These are phyloP conservation scores for Drosophila neonasuta DNA, from an alignment of 2,888 invertebrate species.

Conservation along the genomic window DNA sequence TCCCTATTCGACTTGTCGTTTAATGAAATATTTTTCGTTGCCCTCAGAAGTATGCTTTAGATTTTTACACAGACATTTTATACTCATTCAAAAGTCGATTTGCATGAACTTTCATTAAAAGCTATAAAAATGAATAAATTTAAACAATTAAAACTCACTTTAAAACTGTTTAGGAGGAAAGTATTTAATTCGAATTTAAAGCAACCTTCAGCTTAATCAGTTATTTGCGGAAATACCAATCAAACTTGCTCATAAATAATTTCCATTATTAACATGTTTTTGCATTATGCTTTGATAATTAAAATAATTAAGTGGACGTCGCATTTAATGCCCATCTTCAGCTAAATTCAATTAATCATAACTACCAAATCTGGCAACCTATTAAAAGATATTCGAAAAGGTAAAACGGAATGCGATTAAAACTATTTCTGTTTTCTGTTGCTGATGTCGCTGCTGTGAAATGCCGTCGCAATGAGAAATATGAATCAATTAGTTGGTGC, in stretches of 20 bases:
- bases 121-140: background rate
- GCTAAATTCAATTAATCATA: conserved; percentile 67
- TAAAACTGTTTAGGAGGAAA: background rate
- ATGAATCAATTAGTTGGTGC: conserved; percentile 72
- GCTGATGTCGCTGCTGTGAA: conserved; percentile 30
- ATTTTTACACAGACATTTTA: too few relatives aligned
- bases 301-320: conserved; percentile 26
- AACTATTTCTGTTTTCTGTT: conserved; percentile 12
- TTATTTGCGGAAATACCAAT: conserved; percentile 10
- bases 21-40: too few relatives aligned
- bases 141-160: background rate
- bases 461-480: conserved; percentile 54
- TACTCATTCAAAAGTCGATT: background rate
- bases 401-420: conserved; percentile 47
- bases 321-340: conserved; percentile 46
- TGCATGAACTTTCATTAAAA: background rate
- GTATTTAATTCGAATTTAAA: background rate
- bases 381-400: conserved; percentile 44
- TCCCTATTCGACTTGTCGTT: too few relatives aligned
- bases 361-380: conserved; percentile 57
- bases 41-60: too few relatives aligned
- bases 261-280: conserved; percentile 17
- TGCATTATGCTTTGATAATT: conserved; percentile 16
- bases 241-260: conserved; percentile 1
- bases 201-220: background rate